phyloP scores from a whole-genome alignment of 30 jellyfish, hydroid and myxozoan genomes.

The Clytia hemisphaerica region DNA sequence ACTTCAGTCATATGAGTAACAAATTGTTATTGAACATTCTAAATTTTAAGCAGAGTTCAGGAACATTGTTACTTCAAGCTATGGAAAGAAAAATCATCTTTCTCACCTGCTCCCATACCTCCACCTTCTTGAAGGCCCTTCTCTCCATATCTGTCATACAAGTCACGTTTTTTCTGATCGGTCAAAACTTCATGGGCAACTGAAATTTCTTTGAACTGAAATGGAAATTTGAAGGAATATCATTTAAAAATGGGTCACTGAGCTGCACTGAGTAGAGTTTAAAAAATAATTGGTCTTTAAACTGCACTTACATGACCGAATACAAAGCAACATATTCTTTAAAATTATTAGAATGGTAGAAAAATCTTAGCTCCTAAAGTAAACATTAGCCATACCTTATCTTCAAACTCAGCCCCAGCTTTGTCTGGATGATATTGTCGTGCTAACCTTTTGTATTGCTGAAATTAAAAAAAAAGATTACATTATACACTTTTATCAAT shows the following conservation, averaged over 20 bases:
- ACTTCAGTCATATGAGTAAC: too few relatives aligned
- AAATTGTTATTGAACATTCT: too few relatives aligned
- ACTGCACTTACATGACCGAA: not conserved
- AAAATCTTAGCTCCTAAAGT: not conserved
- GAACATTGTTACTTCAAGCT: not conserved
- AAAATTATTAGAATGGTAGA: not conserved
- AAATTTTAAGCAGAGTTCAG: too few relatives aligned
- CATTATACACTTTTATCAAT: too few relatives aligned
- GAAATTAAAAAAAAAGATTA: too few relatives aligned
- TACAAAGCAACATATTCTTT: not conserved
- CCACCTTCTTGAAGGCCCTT: conserved; percentile 88
- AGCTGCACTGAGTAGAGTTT: not conserved
- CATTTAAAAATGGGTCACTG: not conserved
- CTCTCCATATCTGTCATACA: conserved; percentile 93
- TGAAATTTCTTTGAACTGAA: conserved; percentile 89
- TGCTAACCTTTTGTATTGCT: conserved; percentile 84
- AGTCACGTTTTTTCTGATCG: conserved; percentile 69
- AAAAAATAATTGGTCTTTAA: not conserved
- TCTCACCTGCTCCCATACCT: conserved; percentile 52
- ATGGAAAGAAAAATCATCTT: not conserved
- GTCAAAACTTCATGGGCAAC: conserved; percentile 89
- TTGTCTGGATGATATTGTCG: conserved; percentile 91
- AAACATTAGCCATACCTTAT: conserved; percentile 43
- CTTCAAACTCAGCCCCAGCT: conserved; percentile 78
- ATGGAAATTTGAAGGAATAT: not conserved